A percentile compares a stretch with the other conserved stretches of the same genome.
Conservation (phyloP, 2,797 vertebrate species). For the Thaleichthys pacificus region DNA sequence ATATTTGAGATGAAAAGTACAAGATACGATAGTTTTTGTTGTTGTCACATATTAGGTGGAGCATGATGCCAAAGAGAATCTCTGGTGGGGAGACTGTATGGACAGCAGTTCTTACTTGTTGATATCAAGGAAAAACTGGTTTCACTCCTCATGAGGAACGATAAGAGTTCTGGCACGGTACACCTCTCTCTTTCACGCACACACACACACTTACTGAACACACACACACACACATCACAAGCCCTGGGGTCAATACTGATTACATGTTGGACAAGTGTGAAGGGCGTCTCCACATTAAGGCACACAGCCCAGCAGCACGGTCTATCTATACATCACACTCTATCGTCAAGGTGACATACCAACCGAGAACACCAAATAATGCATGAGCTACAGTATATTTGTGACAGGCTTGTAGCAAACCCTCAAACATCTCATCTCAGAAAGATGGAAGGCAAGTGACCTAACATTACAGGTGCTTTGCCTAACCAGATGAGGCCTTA, state of each 20-base stretch:
- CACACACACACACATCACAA: slow-evolving; percentile 24
- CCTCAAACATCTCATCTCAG: slow-evolving; percentile 6
- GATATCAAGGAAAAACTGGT: not conserved
- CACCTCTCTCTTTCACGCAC: slow-evolving; percentile 12
- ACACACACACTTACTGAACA: slow-evolving; percentile 12
- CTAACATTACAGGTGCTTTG: slow-evolving; percentile 1
- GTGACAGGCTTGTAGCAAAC: not conserved
- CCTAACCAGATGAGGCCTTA: not conserved
- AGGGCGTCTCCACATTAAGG: slow-evolving; percentile 51
- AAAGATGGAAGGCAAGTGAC: slow-evolving; percentile 16
- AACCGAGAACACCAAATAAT: slow-evolving; percentile 30
- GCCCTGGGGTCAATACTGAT: slow-evolving; percentile 42
- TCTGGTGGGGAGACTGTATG: not conserved
- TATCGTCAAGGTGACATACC: slow-evolving; percentile 24
- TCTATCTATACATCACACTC: slow-evolving; percentile 35
- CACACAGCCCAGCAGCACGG: slow-evolving; percentile 29
- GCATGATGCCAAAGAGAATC: not conserved
- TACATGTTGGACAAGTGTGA: slow-evolving; percentile 67
- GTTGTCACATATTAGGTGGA: not conserved
- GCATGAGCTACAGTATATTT: slow-evolving; percentile 14
- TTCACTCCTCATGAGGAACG: not conserved
- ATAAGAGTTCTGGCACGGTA: not conserved
- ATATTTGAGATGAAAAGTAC: no score
- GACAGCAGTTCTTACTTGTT: not conserved
- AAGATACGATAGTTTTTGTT: not conserved